Evolutionary conservation across 2,113 vertebrate species (phyloP), one percentile per base, ranked within the genome.

Genomic region (Baryphthengus martii): DNA sequence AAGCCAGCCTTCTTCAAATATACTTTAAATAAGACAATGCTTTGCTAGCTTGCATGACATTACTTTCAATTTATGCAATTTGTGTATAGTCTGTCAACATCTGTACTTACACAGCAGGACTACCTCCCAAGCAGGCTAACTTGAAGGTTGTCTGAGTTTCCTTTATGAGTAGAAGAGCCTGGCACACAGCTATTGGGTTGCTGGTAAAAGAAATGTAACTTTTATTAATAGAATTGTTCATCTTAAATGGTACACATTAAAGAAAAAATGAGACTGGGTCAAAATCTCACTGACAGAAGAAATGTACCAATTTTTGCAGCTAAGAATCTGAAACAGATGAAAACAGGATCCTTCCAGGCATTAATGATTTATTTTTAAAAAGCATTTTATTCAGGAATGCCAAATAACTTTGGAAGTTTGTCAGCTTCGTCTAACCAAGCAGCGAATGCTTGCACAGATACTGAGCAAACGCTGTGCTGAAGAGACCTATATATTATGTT

Each of bases 351-450:
- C 26, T 88, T 91, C 55, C 47, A 95, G 88, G 56, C 77, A 80
- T 82, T 84, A 89, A 92, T 91, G 82, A 70, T 82, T 84, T 65
- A 42, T 65, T 80, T 31, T 21, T 13, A 18, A 33, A n/a, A 56
- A 56, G n/a, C 37, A 61, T 68, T 93, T 96, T 95, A 63, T 87
- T 95, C 92, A 45, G 47, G 62, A 94, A 76, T 94, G 72, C 53
- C 63, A 93, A 85, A 83, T 85, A 67, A 31, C 35, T 87, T 94
- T 80, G 71, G 85, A 96, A 94, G 47, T 88, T 96, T 93, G 72
- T 90, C 84, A 76, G 29, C 67, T 88, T 90, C 83, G n/a, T 91
- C 75, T 85, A 86, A 94, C 65, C 56, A 71, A 88, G 67, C 82
- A 93, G 44, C 79, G 18, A 12, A 56, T 37, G 33, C 92, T 91